Evolutionary conservation across 2,888 invertebrate species (phyloP).

Genomic region (Polyploca ridens): DNA sequence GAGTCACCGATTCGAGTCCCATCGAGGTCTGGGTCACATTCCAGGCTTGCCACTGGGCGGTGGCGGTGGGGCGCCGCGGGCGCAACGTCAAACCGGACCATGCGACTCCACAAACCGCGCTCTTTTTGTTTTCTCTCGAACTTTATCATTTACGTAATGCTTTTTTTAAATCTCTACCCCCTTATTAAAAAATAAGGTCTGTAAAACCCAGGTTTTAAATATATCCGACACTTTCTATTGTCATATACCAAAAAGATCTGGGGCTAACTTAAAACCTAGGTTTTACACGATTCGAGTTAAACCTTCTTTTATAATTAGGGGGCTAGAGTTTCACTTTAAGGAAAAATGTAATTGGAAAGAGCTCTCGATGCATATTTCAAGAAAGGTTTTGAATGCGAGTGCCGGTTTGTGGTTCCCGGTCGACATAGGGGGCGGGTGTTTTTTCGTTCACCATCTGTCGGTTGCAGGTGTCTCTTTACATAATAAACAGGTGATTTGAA

Average conservation of each 20-base stretch:
- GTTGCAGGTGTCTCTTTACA: conserved; percentile 77
- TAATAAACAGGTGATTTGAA: conserved; percentile 80
- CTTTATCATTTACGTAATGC: conserved; percentile 54
- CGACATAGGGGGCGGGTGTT: conserved; percentile 47
- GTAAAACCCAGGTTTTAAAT: no score
- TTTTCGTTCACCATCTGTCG: conserved; percentile 76
- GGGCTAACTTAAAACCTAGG: no score
- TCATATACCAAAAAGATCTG: no score
- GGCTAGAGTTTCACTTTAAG: conserved; percentile 18
- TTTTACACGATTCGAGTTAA: no score
- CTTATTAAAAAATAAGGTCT: neutral
- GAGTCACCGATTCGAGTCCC: conserved; percentile 74
- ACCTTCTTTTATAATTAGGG: neutral
- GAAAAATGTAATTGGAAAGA: conserved; percentile 16
- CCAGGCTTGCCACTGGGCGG: conserved; percentile 54
- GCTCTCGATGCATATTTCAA: neutral
- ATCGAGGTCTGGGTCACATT: conserved; percentile 81
- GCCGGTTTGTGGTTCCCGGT: conserved; percentile 45
- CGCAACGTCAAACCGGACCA: conserved; percentile 61
- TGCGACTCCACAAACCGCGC: conserved; percentile 38
- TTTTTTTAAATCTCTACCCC: conserved; percentile 30
- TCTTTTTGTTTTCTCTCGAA: conserved; percentile 42
- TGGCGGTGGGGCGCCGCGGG: conserved; percentile 17
- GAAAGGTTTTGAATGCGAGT: conserved; percentile 12
- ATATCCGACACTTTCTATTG: no score